phyloP scores from a whole-genome alignment of 2,113 vertebrate genomes.

The Blennius ocellaris region DNA sequence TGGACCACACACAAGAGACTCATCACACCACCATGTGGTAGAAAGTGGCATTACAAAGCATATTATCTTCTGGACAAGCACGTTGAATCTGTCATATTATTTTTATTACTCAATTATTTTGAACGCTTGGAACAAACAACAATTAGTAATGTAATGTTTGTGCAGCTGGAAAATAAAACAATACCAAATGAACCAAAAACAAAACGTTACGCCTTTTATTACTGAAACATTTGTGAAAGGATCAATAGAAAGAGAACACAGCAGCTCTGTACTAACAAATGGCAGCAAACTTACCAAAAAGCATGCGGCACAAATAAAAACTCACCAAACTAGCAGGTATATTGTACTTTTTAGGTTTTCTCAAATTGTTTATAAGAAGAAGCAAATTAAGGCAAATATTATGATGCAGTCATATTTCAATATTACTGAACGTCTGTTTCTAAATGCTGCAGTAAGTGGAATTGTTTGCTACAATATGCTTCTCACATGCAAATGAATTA shows the following conservation, averaged over 20 bases:
- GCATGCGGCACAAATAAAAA: constrained; percentile 36
- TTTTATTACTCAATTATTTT: too few relatives aligned
- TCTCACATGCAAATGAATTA: background rate
- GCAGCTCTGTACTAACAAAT: constrained; percentile 24
- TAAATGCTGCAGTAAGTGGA: constrained; percentile 13
- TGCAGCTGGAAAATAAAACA: background rate
- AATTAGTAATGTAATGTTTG: background rate
- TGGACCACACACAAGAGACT: too few relatives aligned
- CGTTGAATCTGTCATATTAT: too few relatives aligned
- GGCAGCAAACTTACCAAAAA: constrained; percentile 11
- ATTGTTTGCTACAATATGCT: constrained; percentile 5
- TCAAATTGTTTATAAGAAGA: background rate
- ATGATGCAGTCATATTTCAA: background rate
- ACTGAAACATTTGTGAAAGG: constrained; percentile 41
- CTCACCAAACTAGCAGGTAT: constrained; percentile 11
- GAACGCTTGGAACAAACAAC: too few relatives aligned
- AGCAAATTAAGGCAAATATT: background rate
- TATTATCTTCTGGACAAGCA: too few relatives aligned
- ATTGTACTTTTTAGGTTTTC: background rate
- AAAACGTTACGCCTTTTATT: constrained; percentile 31
- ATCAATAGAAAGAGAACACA: constrained; percentile 40
- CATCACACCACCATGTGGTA: too few relatives aligned
- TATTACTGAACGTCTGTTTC: background rate
- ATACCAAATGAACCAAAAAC: constrained; percentile 1
- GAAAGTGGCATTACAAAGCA: too few relatives aligned